Percentiles rank a stretch among this genome's conserved stretches.
phyloP scores from a whole-genome alignment of 2,888 invertebrate species.

The Phortica magna region DNA sequence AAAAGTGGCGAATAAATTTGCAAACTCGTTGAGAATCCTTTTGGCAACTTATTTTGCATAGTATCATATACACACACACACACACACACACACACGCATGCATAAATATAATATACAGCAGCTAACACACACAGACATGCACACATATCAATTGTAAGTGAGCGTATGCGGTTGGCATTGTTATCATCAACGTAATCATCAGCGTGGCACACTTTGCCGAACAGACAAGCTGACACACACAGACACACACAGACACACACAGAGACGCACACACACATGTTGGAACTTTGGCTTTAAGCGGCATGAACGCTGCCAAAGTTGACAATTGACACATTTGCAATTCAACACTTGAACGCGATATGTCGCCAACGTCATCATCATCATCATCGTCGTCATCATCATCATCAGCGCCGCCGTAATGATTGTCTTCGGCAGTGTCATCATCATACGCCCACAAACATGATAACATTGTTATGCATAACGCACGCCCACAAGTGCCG shows the following conservation, averaged over 20 bases:
- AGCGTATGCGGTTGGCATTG: slow-evolving; percentile 16
- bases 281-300: slow-evolving; percentile 17
- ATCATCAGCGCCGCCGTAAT: not conserved
- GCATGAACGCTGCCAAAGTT: slow-evolving; percentile 52
- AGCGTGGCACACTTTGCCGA: slow-evolving; percentile 8
- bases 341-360: slow-evolving; percentile 62
- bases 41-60: slow-evolving; percentile 36
- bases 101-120: no score
- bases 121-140: slow-evolving; percentile 7
- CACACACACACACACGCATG: slow-evolving; percentile 6
- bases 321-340: slow-evolving; percentile 73
- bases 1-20: slow-evolving; percentile 45
- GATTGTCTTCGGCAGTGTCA: slow-evolving; percentile 51
- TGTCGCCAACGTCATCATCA: not conserved
- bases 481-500: slow-evolving; percentile 7
- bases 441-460: not conserved
- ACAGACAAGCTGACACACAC: not conserved
- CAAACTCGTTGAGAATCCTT: slow-evolving; percentile 45
- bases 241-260: not conserved
- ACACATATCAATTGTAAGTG: slow-evolving; percentile 2
- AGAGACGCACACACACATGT: slow-evolving; percentile 7
- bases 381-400: slow-evolving; percentile 10
- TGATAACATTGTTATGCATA: slow-evolving; percentile 21
- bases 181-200: slow-evolving; percentile 36
- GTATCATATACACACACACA: slow-evolving; percentile 4